phyloP scores from a whole-genome alignment of 2,113 vertebrate species.

The Microcebus griseorufus region DNA sequence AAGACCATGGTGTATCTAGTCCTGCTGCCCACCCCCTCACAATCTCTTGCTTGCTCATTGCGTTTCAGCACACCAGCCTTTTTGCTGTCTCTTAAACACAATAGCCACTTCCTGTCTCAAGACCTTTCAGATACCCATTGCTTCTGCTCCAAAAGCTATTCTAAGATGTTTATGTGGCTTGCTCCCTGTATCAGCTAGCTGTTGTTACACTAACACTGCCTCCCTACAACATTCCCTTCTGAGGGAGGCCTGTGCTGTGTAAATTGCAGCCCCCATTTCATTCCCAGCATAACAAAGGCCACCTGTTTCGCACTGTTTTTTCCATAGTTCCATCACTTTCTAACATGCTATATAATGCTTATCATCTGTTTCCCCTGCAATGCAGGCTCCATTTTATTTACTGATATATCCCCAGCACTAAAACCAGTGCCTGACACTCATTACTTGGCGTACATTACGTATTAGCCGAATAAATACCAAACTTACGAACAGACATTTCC shows the following conservation, averaged over 20 bases:
- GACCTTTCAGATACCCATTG: not conserved
- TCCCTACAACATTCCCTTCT: not conserved
- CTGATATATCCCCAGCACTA: not conserved
- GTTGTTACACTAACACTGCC: not conserved
- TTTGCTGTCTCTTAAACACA: not conserved
- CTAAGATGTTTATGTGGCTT: not conserved
- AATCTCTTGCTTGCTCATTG: not conserved
- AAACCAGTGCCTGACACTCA: not conserved
- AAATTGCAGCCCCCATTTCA: not conserved
- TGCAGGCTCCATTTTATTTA: not conserved
- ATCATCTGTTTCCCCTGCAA: not conserved
- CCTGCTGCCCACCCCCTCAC: not conserved
- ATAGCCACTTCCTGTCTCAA: not conserved
- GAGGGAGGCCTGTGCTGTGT: not conserved
- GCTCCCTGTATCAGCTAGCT: not conserved
- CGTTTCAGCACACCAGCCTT: not conserved
- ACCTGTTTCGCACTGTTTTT: not conserved
- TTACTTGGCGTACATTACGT: not conserved
- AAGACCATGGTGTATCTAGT: not conserved
- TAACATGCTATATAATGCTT: not conserved
- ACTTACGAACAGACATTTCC: not conserved
- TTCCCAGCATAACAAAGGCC: not conserved
- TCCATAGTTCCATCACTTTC: not conserved
- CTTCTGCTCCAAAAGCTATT: constrained; percentile 34
- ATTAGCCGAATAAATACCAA: not conserved